phyloP scores from a whole-genome alignment of 2,888 invertebrate species.

The Microctonus aethiopoides region DNA sequence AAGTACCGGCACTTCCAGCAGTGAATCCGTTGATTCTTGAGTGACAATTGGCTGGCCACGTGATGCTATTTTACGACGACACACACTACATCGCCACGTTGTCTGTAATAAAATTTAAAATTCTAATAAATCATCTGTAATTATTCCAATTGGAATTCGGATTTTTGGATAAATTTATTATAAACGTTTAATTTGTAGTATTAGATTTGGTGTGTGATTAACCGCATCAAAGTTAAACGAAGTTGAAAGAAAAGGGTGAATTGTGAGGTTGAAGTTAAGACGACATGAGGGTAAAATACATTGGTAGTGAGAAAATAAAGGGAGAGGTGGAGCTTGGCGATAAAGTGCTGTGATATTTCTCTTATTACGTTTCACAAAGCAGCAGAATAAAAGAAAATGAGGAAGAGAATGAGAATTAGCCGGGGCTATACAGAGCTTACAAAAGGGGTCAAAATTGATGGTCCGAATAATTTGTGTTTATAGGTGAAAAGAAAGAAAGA shows the following conservation, averaged over 20 bases:
- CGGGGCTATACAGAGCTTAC: not conserved
- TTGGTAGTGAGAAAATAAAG: not conserved
- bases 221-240: not conserved
- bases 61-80: slow-evolving; percentile 84
- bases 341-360: slow-evolving; percentile 21
- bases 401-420: not conserved
- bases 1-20: slow-evolving; percentile 82
- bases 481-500: not conserved
- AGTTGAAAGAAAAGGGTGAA: not conserved
- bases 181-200: not conserved
- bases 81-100: slow-evolving; percentile 91
- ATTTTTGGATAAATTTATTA: not conserved
- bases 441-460: slow-evolving; percentile 3
- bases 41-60: slow-evolving; percentile 77
- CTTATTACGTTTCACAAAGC: slow-evolving; percentile 14
- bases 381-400: slow-evolving; percentile 15
- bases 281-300: not conserved
- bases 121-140: not conserved
- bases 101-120: slow-evolving; percentile 67
- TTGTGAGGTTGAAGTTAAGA: not conserved
- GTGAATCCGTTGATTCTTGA: slow-evolving; percentile 87
- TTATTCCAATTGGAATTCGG: not conserved
- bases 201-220: not conserved
- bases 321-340: not conserved
- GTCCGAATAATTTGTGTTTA: not conserved